These are phyloP conservation scores for Podargus strigoides DNA, from an alignment of 2,797 vertebrate species.

Conservation along the genomic window DNA sequence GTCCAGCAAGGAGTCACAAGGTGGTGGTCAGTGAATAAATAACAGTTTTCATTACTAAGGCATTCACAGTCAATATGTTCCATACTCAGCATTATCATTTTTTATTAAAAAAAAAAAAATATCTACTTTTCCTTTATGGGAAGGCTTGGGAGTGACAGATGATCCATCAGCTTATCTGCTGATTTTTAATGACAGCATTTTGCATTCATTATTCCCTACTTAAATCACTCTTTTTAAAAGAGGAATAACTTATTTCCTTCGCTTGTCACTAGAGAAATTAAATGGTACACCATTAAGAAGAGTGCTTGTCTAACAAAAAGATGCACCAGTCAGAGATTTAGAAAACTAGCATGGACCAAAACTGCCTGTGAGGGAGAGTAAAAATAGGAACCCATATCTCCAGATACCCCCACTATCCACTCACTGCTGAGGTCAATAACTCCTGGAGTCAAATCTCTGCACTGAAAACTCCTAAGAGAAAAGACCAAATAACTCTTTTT, in stretches of 20 bases:
- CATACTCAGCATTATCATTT: not conserved
- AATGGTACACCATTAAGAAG: constrained; percentile 28
- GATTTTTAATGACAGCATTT: constrained; percentile 55
- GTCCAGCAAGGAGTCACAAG: not conserved
- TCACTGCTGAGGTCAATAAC: not conserved
- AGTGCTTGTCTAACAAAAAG: constrained; percentile 15
- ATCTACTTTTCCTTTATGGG: constrained; percentile 4
- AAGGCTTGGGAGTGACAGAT: constrained; percentile 43
- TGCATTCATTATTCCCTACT: constrained; percentile 68
- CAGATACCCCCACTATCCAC: not conserved
- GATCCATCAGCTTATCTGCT: constrained; percentile 61
- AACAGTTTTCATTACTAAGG: not conserved
- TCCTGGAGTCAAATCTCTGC: not conserved
- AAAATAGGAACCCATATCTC: not conserved
- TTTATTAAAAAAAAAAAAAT: not conserved
- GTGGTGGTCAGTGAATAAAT: not conserved
- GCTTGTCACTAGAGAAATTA: constrained; percentile 55
- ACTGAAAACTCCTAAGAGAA: not conserved
- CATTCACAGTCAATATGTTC: not conserved
- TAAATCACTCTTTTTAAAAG: constrained; percentile 35
- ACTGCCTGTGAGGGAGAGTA: not conserved
- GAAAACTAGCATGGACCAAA: not conserved
- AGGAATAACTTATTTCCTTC: constrained; percentile 56
- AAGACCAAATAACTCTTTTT: not conserved
- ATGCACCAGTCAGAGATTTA: not conserved